Percentiles rank a stretch among this genome's conserved stretches.
These are phyloP conservation scores for Coryphaenoides rupestris DNA, from an alignment of 2,113 vertebrate species.

Conservation along the genomic window DNA sequence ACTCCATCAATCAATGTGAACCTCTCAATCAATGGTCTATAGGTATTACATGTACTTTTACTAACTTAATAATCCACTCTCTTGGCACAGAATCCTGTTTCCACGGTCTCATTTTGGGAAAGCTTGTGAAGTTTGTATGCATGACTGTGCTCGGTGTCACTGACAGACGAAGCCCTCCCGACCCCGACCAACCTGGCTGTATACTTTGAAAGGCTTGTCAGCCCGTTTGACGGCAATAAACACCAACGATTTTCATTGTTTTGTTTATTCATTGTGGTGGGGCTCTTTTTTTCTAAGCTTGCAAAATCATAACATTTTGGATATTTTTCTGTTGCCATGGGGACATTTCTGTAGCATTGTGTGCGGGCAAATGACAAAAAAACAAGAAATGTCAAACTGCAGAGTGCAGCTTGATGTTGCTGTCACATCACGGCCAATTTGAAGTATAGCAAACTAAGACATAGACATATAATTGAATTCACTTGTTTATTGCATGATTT, in stretches of 20 bases:
- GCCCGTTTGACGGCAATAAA: slow-evolving; percentile 33
- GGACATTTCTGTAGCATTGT: slow-evolving; percentile 32
- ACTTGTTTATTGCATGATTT: no score
- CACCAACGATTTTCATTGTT: no score
- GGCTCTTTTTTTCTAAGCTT: slow-evolving; percentile 6
- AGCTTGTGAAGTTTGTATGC: slow-evolving; percentile 36
- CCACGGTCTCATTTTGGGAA: slow-evolving; percentile 19
- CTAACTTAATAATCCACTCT: neutral
- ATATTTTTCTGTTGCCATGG: slow-evolving; percentile 51
- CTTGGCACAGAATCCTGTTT: slow-evolving; percentile 25
- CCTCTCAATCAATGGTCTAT: slow-evolving; percentile 39
- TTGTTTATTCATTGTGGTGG: slow-evolving; percentile 17
- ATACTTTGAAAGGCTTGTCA: slow-evolving; percentile 50
- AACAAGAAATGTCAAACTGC: neutral
- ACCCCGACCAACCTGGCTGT: slow-evolving; percentile 36
- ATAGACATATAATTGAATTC: no score
- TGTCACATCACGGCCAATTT: no score
- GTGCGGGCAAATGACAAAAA: slow-evolving; percentile 27
- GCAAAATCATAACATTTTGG: slow-evolving; percentile 5
- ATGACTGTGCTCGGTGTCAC: slow-evolving; percentile 25
- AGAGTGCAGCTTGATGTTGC: no score
- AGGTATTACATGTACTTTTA: no score
- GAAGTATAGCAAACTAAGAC: no score
- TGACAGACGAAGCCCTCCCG: slow-evolving; percentile 53
- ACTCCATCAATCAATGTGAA: slow-evolving; percentile 49